A percentile compares a stretch with the other conserved stretches of the same genome.
Evolutionary conservation across 2,888 invertebrate genomes (phyloP).

Genomic region (Gryllus longicercus): DNA sequence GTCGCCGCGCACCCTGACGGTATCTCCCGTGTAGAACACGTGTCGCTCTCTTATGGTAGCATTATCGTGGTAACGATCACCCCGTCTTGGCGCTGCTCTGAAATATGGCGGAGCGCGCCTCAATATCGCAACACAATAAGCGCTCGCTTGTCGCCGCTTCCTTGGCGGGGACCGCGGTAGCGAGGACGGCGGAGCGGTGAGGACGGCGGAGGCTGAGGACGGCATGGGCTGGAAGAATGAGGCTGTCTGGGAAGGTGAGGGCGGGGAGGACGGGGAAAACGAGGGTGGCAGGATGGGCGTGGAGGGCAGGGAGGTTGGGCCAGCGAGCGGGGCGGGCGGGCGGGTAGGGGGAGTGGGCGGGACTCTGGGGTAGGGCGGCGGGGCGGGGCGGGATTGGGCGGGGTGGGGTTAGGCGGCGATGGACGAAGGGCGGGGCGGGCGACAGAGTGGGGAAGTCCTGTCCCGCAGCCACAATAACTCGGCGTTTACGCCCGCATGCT

Average conservation of each 20-base stretch:
- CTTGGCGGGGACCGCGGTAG: neutral
- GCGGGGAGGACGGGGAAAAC: neutral
- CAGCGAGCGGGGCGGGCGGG: neutral
- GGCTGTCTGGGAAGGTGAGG: neutral
- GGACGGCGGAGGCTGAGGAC: neutral
- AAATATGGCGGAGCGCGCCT: neutral
- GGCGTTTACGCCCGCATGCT: conserved; percentile 3
- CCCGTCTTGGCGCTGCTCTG: neutral
- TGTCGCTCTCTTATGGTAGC: too few relatives aligned
- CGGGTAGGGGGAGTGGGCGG: neutral
- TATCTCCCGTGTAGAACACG: too few relatives aligned
- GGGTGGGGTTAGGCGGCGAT: neutral
- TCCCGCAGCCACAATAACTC: neutral
- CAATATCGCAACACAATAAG: conserved; percentile 10
- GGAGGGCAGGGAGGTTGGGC: neutral
- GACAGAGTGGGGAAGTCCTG: neutral
- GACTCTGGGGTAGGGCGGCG: too few relatives aligned
- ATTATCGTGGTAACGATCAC: too few relatives aligned
- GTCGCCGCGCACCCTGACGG: too few relatives aligned
- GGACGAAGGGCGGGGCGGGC: neutral
- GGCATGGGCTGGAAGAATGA: neutral
- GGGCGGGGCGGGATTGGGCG: neutral
- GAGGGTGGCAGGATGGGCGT: neutral
- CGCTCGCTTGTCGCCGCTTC: conserved; percentile 2
- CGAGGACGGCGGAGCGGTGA: neutral